Percentiles rank a stretch among this genome's conserved stretches.
Conservation (phyloP, 2,888 invertebrate species). For the Temnothorax ravouxi region DNA sequence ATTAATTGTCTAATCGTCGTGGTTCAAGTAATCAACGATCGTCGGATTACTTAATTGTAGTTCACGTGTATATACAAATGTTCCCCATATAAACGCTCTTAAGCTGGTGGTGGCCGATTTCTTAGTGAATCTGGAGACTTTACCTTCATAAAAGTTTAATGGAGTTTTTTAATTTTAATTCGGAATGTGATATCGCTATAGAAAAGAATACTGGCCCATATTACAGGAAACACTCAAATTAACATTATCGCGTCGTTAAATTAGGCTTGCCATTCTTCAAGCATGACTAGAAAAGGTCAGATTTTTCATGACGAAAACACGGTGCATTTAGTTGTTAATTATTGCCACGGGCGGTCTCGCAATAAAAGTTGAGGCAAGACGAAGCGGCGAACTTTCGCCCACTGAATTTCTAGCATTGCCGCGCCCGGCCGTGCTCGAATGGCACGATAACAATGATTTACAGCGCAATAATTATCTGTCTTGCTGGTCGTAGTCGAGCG, state of each 20-base stretch:
- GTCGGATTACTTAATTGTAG: neutral
- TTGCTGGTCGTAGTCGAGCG: constrained; percentile 29
- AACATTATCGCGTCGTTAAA: neutral
- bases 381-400: constrained; percentile 64
- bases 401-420: constrained; percentile 53
- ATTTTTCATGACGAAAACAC: constrained; percentile 11
- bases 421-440: constrained; percentile 42
- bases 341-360: constrained; percentile 42
- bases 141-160: neutral
- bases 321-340: constrained; percentile 56
- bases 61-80: neutral
- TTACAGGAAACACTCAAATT: neutral
- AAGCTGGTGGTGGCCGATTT: neutral
- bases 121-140: neutral
- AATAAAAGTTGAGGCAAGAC: constrained; percentile 68
- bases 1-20: neutral
- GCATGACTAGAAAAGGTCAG: neutral
- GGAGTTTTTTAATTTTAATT: neutral
- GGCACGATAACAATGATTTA: constrained; percentile 75
- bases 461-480: constrained; percentile 75
- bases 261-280: neutral
- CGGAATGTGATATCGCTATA: neutral
- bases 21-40: neutral
- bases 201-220: neutral
- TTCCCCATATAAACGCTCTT: neutral